A percentile compares a stretch with the other conserved stretches of the same genome.
These are phyloP conservation scores for Procambarus virginalis DNA, from an alignment of 1,140 invertebrate genomes.

Conservation along the genomic window DNA sequence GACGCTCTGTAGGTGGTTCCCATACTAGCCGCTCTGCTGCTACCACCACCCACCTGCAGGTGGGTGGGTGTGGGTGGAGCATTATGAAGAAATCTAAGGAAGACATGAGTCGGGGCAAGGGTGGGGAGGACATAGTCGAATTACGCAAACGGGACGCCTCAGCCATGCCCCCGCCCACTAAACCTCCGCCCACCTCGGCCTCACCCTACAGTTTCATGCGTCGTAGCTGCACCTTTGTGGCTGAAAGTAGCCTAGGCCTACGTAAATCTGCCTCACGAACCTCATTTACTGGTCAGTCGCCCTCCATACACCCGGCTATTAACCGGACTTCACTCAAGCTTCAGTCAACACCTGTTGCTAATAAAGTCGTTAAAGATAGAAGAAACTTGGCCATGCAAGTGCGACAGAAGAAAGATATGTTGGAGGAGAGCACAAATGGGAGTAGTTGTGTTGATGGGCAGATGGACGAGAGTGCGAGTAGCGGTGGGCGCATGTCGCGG, in stretches of 20 bases:
- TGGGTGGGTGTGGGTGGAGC: background rate
- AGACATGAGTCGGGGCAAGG: background rate
- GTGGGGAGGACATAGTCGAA: background rate
- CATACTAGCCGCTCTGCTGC: background rate
- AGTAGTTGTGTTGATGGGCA: background rate
- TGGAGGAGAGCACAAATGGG: slow-evolving; percentile 46
- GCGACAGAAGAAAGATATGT: slow-evolving; percentile 58
- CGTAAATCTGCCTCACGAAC: slow-evolving; percentile 45
- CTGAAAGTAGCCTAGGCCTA: slow-evolving; percentile 57
- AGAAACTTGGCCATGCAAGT: slow-evolving; percentile 60
- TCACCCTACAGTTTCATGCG: slow-evolving; percentile 67
- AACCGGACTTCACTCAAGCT: slow-evolving; percentile 10
- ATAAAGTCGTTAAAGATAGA: slow-evolving; percentile 62
- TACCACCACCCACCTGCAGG: background rate
- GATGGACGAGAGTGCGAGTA: slow-evolving; percentile 26
- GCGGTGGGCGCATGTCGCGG: slow-evolving; percentile 54
- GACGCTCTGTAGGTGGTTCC: background rate
- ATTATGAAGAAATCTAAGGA: slow-evolving; percentile 55
- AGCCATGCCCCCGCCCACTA: slow-evolving; percentile 5
- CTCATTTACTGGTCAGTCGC: slow-evolving; percentile 14
- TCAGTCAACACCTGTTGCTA: slow-evolving; percentile 5
- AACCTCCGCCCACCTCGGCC: slow-evolving; percentile 8
- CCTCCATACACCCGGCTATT: background rate
- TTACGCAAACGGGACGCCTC: slow-evolving; percentile 7
- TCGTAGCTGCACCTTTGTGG: slow-evolving; percentile 69